phyloP scores from a whole-genome alignment of 2,113 vertebrate species.

The Pluvialis apricaria region DNA sequence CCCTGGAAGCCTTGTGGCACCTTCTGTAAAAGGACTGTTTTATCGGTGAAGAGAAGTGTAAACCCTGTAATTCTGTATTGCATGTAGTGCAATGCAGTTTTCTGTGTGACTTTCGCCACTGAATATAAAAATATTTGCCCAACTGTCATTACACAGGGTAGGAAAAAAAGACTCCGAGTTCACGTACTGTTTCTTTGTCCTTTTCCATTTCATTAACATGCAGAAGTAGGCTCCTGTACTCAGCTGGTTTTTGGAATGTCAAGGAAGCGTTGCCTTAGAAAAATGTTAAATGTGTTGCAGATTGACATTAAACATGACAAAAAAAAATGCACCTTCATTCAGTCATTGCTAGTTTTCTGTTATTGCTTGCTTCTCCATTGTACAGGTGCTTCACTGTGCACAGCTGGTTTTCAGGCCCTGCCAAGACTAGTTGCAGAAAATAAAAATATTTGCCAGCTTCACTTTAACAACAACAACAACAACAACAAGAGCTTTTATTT shows the following conservation, averaged over 20 bases:
- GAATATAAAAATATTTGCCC: conserved; percentile 40
- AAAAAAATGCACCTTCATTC: neutral
- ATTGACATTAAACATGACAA: neutral
- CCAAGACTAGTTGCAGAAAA: conserved; percentile 42
- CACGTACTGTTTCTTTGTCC: neutral
- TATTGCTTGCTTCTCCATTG: neutral
- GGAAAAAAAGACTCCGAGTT: neutral
- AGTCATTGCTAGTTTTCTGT: neutral
- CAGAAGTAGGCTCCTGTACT: neutral
- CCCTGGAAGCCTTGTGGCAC: neutral
- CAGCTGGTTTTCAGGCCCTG: conserved; percentile 23
- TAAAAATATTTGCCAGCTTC: conserved; percentile 64
- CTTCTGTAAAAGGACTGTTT: neutral
- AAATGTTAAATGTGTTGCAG: conserved; percentile 6
- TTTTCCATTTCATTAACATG: neutral
- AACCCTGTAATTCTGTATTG: neutral
- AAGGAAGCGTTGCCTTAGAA: neutral
- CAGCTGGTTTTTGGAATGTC: conserved; percentile 5
- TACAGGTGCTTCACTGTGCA: conserved; percentile 5
- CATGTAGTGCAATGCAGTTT: neutral
- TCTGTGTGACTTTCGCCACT: neutral
- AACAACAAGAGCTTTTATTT: conserved; percentile 8
- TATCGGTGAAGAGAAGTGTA: neutral
- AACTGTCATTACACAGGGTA: neutral
- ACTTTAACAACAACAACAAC: neutral